Percentiles rank a stretch among this genome's conserved stretches.
phyloP scores from a whole-genome alignment of 2,113 vertebrate genomes.

The Hippolais icterina region DNA sequence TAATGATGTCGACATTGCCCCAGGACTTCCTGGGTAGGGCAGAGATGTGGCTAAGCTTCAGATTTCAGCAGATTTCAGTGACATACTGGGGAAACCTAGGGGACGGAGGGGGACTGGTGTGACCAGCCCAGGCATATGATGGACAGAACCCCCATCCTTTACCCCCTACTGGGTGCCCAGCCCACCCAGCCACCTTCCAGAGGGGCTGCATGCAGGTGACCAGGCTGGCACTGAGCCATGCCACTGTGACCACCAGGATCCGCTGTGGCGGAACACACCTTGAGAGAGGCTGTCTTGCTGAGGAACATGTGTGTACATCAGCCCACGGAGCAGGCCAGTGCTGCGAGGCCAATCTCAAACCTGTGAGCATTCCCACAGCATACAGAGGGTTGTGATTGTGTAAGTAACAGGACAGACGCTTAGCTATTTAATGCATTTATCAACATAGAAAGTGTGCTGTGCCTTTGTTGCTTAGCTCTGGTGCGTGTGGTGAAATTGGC shows the following conservation, averaged over 20 bases:
- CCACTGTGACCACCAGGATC: accelerated
- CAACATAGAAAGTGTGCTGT: neutral
- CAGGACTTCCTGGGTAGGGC: neutral
- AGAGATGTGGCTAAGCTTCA: neutral
- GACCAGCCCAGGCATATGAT: accelerated
- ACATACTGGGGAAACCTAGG: accelerated
- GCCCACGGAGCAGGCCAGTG: accelerated
- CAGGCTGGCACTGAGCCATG: neutral
- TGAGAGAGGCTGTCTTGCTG: neutral
- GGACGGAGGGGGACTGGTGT: neutral
- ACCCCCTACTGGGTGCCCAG: accelerated
- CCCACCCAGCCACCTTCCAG: neutral
- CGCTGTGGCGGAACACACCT: accelerated
- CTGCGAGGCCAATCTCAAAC: accelerated
- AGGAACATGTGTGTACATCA: accelerated
- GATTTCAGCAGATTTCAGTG: accelerated
- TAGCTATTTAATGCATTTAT: neutral
- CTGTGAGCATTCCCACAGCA: accelerated
- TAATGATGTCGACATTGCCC: accelerated
- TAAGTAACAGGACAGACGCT: neutral
- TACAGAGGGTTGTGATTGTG: accelerated
- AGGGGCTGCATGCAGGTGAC: accelerated
- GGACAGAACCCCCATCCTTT: neutral
- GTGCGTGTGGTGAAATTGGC: neutral
- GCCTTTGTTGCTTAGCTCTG: neutral